Conservation (phyloP, 2,797 vertebrate genomes). For the Micrastur ruficollis region DNA sequence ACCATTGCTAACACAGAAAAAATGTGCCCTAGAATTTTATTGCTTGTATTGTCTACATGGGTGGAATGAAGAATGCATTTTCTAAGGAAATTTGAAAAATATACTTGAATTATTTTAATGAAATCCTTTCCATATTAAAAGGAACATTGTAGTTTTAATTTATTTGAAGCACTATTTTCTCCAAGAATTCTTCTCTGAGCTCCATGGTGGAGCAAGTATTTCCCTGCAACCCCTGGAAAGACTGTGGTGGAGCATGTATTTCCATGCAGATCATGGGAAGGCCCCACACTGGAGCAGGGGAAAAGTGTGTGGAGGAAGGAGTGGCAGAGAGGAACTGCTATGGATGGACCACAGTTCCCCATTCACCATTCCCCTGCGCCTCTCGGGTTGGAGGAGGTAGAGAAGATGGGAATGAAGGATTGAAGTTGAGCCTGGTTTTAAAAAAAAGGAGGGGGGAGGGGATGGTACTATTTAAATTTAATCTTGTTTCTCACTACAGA, state of each 20-base stretch:
- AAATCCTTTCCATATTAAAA: not conserved
- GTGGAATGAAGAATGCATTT: not conserved
- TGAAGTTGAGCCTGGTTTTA: not conserved
- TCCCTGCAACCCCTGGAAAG: not conserved
- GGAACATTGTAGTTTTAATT: not conserved
- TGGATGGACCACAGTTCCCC: not conserved
- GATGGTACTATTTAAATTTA: not conserved
- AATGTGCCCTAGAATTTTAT: not conserved
- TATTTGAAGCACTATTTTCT: not conserved
- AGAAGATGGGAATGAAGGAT: not conserved
- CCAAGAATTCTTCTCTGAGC: not conserved
- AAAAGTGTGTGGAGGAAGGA: not conserved
- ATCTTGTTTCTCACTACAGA: not conserved
- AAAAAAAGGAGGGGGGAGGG: not conserved
- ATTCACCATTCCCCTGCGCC: not conserved
- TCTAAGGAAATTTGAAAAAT: not conserved
- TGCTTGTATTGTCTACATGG: not conserved
- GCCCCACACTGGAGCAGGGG: no score
- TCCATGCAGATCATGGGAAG: not conserved
- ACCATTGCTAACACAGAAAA: not conserved
- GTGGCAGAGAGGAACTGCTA: not conserved
- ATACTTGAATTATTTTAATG: not conserved
- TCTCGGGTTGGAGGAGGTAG: not conserved
- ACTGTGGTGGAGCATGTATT: rapidly evolving
- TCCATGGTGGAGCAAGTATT: not conserved